Conservation (phyloP, 2,888 invertebrate species). For the Agelastica alni region DNA sequence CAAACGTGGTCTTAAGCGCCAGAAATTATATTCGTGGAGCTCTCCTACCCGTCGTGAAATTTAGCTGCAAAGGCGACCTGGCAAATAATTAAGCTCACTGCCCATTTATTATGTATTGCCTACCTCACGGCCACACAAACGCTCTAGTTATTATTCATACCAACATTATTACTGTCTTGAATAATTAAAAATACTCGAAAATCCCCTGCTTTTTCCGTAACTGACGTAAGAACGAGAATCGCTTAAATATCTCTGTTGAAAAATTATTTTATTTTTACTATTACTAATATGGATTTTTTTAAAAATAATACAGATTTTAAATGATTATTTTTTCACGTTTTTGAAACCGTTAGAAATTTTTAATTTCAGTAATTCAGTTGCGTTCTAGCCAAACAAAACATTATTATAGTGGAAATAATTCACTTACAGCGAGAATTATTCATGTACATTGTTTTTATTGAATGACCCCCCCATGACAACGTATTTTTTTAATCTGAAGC, state of each 20-base stretch:
- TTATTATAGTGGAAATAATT: too few relatives aligned
- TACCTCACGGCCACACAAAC: conserved; percentile 53
- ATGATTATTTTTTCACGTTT: too few relatives aligned
- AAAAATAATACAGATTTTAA: too few relatives aligned
- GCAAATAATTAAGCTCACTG: conserved; percentile 52
- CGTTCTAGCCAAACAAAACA: too few relatives aligned
- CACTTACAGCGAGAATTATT: too few relatives aligned
- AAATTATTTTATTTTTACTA: conserved; percentile 12
- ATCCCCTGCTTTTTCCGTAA: conserved; percentile 30
- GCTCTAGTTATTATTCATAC: conserved; percentile 56
- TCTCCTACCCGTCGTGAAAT: conserved; percentile 28
- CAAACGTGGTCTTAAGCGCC: too few relatives aligned
- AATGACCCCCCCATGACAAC: too few relatives aligned
- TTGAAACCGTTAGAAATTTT: too few relatives aligned
- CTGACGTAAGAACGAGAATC: conserved; percentile 8
- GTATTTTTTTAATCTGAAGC: too few relatives aligned
- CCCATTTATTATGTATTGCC: conserved; percentile 54
- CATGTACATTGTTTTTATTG: too few relatives aligned
- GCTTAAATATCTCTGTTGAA: conserved; percentile 4
- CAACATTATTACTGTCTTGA: conserved; percentile 54
- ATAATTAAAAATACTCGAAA: conserved; percentile 48
- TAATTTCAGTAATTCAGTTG: too few relatives aligned
- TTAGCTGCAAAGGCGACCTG: conserved; percentile 37
- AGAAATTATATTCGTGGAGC: too few relatives aligned
- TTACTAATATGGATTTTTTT: background rate